Conservation (phyloP, 2,113 vertebrate species). For the Morone saxatilis region DNA sequence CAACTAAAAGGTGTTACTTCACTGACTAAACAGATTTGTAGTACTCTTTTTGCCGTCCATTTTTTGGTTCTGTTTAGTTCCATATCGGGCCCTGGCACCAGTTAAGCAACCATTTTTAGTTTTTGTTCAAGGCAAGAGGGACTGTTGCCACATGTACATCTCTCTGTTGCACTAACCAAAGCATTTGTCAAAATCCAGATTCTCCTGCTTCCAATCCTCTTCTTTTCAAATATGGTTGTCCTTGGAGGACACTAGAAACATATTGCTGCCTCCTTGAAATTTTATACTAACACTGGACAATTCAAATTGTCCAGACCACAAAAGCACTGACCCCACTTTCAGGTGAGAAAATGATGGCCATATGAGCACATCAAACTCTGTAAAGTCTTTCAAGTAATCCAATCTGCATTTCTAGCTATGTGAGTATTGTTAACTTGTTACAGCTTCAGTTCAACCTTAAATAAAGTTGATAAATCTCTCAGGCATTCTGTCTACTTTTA, state of each 20-base stretch:
- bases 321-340: neutral
- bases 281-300: neutral
- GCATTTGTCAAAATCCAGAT: constrained; percentile 22
- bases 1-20: neutral
- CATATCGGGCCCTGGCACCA: neutral
- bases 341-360: constrained; percentile 6
- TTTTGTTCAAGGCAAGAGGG: neutral
- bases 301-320: neutral
- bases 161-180: constrained; percentile 8
- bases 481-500: neutral
- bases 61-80: neutral
- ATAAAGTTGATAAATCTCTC: neutral
- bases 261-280: constrained; percentile 7
- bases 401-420: neutral
- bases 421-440: too few relatives aligned
- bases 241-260: constrained; percentile 39
- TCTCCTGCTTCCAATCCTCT: neutral
- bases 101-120: neutral
- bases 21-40: neutral
- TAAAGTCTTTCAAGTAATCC: neutral
- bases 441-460: too few relatives aligned
- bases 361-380: neutral
- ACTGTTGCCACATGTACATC: constrained; percentile 19
- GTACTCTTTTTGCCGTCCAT: neutral
- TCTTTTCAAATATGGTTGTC: constrained; percentile 10